A percentile compares a stretch with the other conserved stretches of the same genome.
Evolutionary conservation across 2,113 vertebrate genomes (phyloP).

Genomic region (Epinephelus moara): DNA sequence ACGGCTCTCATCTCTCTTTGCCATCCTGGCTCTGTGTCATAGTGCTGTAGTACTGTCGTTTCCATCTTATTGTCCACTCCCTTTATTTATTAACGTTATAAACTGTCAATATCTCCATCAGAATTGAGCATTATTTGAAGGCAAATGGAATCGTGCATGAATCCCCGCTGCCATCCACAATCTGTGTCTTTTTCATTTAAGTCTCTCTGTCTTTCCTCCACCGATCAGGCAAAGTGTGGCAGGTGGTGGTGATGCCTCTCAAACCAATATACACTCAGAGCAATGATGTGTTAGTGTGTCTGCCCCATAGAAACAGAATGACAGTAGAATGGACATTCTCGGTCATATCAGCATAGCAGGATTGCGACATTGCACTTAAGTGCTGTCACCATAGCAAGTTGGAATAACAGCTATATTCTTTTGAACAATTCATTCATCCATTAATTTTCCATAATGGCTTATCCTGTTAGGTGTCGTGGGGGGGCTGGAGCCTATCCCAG

Average conservation of each 20-base stretch:
- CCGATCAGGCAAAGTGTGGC: conserved; percentile 2
- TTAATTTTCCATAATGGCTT: too few species aligned
- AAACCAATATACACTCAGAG: conserved; percentile 19
- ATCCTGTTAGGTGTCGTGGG: too few species aligned
- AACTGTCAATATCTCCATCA: neutral
- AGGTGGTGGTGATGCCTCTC: conserved; percentile 6
- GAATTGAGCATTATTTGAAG: neutral
- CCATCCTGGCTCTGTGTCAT: neutral
- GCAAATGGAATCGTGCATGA: neutral
- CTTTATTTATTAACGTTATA: conserved; percentile 3
- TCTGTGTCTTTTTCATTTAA: conserved; percentile 7
- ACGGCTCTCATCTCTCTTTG: conserved; percentile 25
- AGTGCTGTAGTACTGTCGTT: too few species aligned
- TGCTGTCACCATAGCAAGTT: too few species aligned
- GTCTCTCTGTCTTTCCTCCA: neutral
- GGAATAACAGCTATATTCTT: too few species aligned
- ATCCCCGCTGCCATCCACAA: neutral
- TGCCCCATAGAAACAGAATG: too few species aligned
- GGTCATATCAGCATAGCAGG: too few species aligned
- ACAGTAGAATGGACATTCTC: too few species aligned
- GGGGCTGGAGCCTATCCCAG: too few species aligned
- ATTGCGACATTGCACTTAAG: too few species aligned
- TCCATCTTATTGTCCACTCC: conserved; percentile 16
- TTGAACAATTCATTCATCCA: too few species aligned
- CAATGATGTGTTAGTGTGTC: neutral